Conservation (phyloP, 2,113 vertebrate genomes). For the Stictonetta naevosa region DNA sequence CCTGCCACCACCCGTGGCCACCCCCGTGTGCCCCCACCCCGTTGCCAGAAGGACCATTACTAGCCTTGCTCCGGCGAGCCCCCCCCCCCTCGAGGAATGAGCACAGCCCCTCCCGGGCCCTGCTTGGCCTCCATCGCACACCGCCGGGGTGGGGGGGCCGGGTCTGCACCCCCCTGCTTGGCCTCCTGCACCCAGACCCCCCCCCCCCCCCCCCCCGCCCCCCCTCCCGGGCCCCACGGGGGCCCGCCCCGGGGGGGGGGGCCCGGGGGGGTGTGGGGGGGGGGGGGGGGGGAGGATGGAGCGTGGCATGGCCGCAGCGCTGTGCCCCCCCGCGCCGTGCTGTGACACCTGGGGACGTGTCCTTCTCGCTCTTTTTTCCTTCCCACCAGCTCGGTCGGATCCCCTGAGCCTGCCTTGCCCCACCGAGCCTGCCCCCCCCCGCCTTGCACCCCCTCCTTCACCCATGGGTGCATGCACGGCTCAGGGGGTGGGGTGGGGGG, state of each 20-base stretch:
- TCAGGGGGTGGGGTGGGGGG: background rate
- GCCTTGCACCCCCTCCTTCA: background rate
- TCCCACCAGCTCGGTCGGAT: background rate
- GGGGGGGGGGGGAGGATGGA: background rate
- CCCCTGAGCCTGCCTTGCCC: background rate
- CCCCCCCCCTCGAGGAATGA: background rate
- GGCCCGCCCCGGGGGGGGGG: too few relatives aligned
- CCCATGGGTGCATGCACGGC: background rate
- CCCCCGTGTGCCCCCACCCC: background rate
- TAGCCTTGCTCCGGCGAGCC: constrained; percentile 68
- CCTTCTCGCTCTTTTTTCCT: background rate
- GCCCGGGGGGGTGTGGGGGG: background rate
- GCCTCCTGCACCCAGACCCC: background rate
- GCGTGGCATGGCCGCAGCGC: background rate
- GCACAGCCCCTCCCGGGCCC: background rate
- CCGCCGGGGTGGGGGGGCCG: background rate
- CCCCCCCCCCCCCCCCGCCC: accelerated
- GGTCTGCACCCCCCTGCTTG: background rate
- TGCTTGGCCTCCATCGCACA: constrained; percentile 29
- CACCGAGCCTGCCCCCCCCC: background rate
- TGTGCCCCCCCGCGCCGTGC: background rate
- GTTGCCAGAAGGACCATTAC: constrained; percentile 62
- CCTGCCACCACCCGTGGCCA: background rate
- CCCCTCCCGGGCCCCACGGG: too few relatives aligned
- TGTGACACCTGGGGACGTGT: background rate